Conservation (phyloP, 2,113 vertebrate species). For the Syngnathus scovelli region DNA sequence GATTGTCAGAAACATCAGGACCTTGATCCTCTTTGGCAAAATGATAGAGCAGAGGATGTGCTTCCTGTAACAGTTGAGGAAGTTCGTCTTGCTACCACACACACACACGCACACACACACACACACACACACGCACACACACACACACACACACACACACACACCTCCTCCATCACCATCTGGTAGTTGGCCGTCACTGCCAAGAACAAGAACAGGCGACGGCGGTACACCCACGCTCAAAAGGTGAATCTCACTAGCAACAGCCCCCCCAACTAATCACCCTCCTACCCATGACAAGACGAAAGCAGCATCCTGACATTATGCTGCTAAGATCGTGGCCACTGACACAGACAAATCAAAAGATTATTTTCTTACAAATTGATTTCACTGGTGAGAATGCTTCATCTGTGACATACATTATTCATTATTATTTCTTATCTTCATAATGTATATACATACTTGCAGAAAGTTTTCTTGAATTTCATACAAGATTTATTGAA, state of each 20-base stretch:
- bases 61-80: neutral
- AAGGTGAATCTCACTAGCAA: neutral
- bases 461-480: neutral
- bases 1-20: neutral
- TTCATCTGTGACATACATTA: neutral
- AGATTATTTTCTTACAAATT: neutral
- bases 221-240: neutral
- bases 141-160: neutral
- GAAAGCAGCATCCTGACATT: neutral
- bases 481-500: neutral
- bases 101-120: neutral
- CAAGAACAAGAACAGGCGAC: conserved; percentile 1
- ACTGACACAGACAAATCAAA: neutral
- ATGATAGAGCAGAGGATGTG: neutral
- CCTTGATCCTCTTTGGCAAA: neutral
- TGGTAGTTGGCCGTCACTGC: conserved; percentile 1
- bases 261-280: no score
- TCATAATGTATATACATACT: neutral
- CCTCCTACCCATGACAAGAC: no score
- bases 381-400: neutral
- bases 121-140: neutral
- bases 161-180: conserved; percentile 6
- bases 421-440: neutral
- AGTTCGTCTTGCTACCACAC: neutral
- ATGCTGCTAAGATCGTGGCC: neutral